Evolutionary conservation across 2,888 invertebrate genomes (phyloP).

Genomic region (Cephalotes varians): DNA sequence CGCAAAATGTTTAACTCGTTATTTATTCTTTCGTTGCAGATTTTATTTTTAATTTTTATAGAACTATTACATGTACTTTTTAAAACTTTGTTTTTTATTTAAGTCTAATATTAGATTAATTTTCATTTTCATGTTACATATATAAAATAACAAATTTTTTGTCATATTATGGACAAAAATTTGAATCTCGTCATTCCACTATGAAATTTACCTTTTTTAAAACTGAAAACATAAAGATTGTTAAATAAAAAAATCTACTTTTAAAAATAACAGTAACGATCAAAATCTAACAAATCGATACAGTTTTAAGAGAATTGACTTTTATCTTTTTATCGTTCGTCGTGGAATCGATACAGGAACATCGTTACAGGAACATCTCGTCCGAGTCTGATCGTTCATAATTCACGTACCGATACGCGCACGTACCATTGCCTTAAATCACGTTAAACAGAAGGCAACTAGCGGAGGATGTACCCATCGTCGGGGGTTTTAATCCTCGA

Average conservation of each 20-base stretch:
- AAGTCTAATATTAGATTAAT: neutral
- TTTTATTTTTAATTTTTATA: neutral
- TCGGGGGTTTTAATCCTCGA: conserved; percentile 72
- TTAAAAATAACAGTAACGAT: neutral
- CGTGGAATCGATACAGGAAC: conserved; percentile 17
- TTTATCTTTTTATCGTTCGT: neutral
- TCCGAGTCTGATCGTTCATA: conserved; percentile 31
- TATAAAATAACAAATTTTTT: neutral
- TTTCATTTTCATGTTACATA: neutral
- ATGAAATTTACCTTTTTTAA: neutral
- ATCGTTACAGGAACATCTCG: conserved; percentile 37
- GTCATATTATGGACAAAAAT: neutral
- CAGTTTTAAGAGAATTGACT: neutral
- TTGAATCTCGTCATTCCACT: neutral
- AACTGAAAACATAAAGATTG: neutral
- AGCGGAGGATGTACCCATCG: conserved; percentile 74
- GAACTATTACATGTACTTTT: neutral
- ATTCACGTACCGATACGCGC: conserved; percentile 54
- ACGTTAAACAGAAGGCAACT: conserved; percentile 75
- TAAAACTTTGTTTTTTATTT: neutral
- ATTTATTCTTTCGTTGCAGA: neutral
- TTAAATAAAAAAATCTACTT: neutral
- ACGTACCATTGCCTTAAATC: conserved; percentile 71
- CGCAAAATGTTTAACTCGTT: neutral
- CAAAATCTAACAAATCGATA: neutral